Evolutionary conservation across 1,140 invertebrate genomes (phyloP), one percentile per base, ranked within the genome.

Genomic region (Holotrichia oblita): DNA sequence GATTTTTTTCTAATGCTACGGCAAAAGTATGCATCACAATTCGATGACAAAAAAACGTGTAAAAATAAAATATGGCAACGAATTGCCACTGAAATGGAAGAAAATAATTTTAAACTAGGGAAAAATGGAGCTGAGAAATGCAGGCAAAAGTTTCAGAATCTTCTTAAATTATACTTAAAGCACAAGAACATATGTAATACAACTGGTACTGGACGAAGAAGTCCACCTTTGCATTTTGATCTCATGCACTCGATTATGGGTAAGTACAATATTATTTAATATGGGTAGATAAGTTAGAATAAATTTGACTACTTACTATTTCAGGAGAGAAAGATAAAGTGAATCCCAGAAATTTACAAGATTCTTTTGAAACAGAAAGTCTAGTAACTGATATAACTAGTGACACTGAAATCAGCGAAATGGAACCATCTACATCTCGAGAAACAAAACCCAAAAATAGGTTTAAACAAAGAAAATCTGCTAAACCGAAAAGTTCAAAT

Each of bases 101-200:
- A 59, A 17, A 27, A 8, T 12, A 48, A 27, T 20, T 77, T 77
- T 59, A n/a, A 12, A 9, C 20, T 77, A 20, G 76, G n/a, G 59
- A 17, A 34, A 61, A 24, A 40, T 77, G n/a, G 40, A 77, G 76
- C 42, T 14, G 74, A 76, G 34, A 55, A 77, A 27, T 77, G 20
- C 12, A 48, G 76, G 34, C 76, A 77, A 40, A 77, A 77, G 42
- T 77, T 77, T 61, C 14, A 41, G 12, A 77, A 77, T 61, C 27
- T 77, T 17, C 20, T 12, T 10, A 77, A 12, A 48, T 59, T n/a
- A 12, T 59, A 77, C 42, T 14, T 77, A 17, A 77, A 55, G 17
- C 10, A 12, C 20, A 27, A 20, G n/a, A 9, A 61, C 55, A 55
- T 59, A 27, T 8, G n/a, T n/a, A 61, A 77, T 12, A 64, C 14